Base-by-base conservation (phyloP, 2,888 invertebrate genomes). In the Tridacna gigas region DNA sequence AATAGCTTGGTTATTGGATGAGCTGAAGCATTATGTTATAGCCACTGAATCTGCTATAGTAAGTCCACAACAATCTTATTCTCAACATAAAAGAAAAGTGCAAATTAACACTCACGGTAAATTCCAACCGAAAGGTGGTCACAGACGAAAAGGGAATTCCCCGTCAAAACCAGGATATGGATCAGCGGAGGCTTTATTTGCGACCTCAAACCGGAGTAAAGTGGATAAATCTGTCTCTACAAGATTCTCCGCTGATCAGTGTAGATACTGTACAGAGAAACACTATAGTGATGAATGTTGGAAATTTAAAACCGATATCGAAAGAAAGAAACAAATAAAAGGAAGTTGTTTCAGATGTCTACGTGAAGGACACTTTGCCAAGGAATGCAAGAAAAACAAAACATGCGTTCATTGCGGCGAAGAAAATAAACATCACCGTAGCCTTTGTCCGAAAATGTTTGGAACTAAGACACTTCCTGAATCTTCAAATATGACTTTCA, bases 391-490 rank as follows among this genome's bases (percentile, higher is more conserved):
- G 61, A 48, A n/a, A 20, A 12, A n/a, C 9, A 77, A 67, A 56
- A 26, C 48, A 20, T 77, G 67, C 51, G 67, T 77, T n/a, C 26
- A 77, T 65, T 77, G 77, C 28, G 77, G 77, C 22, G 51, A 67
- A 67, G 26, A 11, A 12, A 77, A 77, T 26, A 26, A 11, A 11
- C 77, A 77, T 25, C 77, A 77, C 51, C 9, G 75, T 4, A 65
- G 51, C 22, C 28, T 66, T 7, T 51, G 77, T 66, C 77, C 69
- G 26, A 66, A 78, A 56, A 78, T 45, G 71, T 78, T 71, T 37
- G 25, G 37, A n/a, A 61, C 20, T 2, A 71, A 71, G n/a, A 25
- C 20, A 60, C 15, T 56, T 56, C 56, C 18, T 51, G 71, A 71
- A 56, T 47, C 25, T 61, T 51, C 63, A 25, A 25, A 61, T 75